Conservation (phyloP, 2,113 vertebrate genomes). For the Lophochroa leadbeateri region DNA sequence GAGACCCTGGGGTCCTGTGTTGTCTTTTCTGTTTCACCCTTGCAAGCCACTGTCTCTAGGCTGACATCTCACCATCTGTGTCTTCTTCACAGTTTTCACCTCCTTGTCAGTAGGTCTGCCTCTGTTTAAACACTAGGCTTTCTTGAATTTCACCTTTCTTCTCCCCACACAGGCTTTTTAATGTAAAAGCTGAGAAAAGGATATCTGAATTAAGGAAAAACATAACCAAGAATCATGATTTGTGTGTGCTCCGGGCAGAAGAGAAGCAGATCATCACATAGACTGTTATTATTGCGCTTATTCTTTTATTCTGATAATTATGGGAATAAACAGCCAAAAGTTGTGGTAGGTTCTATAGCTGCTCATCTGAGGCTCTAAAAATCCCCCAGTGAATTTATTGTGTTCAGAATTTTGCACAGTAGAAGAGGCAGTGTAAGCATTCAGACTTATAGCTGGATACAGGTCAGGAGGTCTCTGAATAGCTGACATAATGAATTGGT, state of each 20-base stretch:
- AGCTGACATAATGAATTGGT: rapidly evolving
- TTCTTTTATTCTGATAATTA: not conserved
- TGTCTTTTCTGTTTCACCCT: not conserved
- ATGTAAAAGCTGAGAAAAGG: not conserved
- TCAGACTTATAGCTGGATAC: not conserved
- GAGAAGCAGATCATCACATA: not conserved
- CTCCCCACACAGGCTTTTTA: not conserved
- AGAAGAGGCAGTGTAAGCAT: not conserved
- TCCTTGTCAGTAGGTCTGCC: not conserved
- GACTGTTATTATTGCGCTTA: not conserved
- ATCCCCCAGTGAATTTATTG: not conserved
- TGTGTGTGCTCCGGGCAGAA: not conserved
- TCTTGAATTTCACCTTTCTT: not conserved
- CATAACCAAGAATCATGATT: not conserved
- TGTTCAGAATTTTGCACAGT: not conserved
- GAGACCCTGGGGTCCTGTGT: not conserved
- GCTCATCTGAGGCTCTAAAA: not conserved
- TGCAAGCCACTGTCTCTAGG: not conserved
- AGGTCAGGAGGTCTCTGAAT: not conserved
- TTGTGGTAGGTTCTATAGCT: not conserved
- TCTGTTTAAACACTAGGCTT: not conserved
- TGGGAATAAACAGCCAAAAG: not conserved
- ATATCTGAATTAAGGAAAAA: not conserved
- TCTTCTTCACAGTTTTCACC: not conserved
- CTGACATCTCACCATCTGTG: not conserved